phyloP scores from a whole-genome alignment of 1,140 invertebrate species.

The Planococcus citri region DNA sequence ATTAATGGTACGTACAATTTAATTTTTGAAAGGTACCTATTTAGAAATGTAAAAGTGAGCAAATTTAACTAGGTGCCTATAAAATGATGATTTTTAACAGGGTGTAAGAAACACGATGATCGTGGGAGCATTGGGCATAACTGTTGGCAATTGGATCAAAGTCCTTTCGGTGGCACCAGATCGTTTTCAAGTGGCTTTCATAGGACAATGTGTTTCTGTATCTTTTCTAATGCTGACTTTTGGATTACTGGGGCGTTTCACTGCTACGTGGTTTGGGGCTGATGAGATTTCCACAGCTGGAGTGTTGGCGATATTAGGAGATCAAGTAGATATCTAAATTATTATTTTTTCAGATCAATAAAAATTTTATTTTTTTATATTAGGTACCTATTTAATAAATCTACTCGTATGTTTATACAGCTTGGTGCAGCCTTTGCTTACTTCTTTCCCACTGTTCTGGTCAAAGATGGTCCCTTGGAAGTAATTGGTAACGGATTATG shows the following conservation, averaged over 20 bases:
- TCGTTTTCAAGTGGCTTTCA: neutral
- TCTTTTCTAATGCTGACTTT: neutral
- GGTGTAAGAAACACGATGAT: neutral
- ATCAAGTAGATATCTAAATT: neutral
- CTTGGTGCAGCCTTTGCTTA: no score
- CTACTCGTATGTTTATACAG: no score
- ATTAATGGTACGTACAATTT: conserved; percentile 55
- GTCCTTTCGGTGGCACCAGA: neutral
- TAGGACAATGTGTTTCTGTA: neutral
- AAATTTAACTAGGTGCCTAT: no score
- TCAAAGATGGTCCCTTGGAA: no score
- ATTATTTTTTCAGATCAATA: no score
- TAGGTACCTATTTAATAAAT: no score
- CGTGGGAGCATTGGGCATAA: neutral
- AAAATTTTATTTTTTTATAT: no score
- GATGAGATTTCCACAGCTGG: neutral
- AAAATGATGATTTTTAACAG: neutral
- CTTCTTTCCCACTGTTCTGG: no score
- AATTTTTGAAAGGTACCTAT: no score
- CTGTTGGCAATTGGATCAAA: neutral
- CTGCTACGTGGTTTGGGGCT: neutral
- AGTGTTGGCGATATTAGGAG: neutral
- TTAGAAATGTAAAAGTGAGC: no score
- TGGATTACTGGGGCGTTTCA: neutral
- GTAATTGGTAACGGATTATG: no score